These are phyloP conservation scores for Anhinga rufa DNA, from an alignment of 2,113 vertebrate species.

Conservation along the genomic window DNA sequence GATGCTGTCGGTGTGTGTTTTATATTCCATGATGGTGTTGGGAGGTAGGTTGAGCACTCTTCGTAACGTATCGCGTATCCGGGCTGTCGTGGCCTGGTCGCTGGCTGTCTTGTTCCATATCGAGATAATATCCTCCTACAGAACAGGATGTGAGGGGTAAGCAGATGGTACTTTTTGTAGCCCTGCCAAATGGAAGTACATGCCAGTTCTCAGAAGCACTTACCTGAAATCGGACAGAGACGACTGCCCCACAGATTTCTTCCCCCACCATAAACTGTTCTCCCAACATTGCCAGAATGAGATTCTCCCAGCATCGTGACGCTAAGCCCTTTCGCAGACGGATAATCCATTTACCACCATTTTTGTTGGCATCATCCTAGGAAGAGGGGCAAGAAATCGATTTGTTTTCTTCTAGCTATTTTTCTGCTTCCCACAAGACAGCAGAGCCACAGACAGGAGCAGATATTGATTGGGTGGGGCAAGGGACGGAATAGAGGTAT, in stretches of 20 bases:
- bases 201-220: not conserved
- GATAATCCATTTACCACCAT: slow-evolving; percentile 85
- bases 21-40: slow-evolving; percentile 87
- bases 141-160: not conserved
- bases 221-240: slow-evolving; percentile 84
- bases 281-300: slow-evolving; percentile 82
- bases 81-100: slow-evolving; percentile 81
- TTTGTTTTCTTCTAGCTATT: slow-evolving; percentile 27
- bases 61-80: slow-evolving; percentile 80
- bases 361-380: slow-evolving; percentile 86
- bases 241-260: slow-evolving; percentile 83
- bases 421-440: not conserved
- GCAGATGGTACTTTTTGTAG: not conserved
- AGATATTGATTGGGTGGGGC: slow-evolving; percentile 24
- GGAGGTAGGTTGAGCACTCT: slow-evolving; percentile 85
- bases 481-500: not conserved
- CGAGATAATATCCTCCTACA: slow-evolving; percentile 82
- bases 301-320: slow-evolving; percentile 83
- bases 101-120: slow-evolving; percentile 89
- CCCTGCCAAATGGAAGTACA: not conserved
- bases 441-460: not conserved
- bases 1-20: slow-evolving; percentile 86
- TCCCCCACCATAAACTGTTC: slow-evolving; percentile 85
- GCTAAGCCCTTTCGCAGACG: slow-evolving; percentile 82
- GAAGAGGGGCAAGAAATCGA: slow-evolving; percentile 5